Base-by-base conservation (phyloP, 2,888 invertebrate genomes). In the Kuschelorhynchus macadamiae region DNA sequence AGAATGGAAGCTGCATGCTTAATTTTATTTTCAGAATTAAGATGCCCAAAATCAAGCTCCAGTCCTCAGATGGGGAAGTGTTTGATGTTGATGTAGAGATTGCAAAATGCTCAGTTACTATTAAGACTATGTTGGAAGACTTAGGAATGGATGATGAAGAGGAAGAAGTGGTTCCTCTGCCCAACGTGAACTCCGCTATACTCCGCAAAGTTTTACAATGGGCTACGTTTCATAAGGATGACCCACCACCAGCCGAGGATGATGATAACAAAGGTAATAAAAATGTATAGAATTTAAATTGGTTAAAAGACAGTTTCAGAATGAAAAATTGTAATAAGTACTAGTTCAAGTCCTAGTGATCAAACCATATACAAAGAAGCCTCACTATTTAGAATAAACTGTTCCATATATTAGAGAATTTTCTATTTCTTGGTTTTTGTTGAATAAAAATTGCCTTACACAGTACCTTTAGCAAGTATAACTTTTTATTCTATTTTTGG, bases 71-170 rank as follows among this genome's bases (percentile, higher is more conserved):
- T 84, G 95, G 94, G 55, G 97, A 98, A 83, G 91, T 94, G 18
- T 98, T 98, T 81, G 95, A 96, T 74, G 97, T 98, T 0, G 97
- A 98, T 79, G 94, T 96, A 0, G 96, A 98, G 83, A 96, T 98
- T 67, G 98, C 98, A 46, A 96, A 97, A 87, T 97, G 97, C 83
- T 98, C 97, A 0, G 95, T 96, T 12, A 98, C 98, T 0, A 97
- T 99, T 75, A 98, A 97, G 85, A 98, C 97, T 2, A 98, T 99
- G 95, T 88, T 99, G 76, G 98, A 98, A 85, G 94, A 96, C 85
- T 86, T 95, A 68, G 94, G 94, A 11, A 92, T 94, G 91, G 95
- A 95, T 78, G 95, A 93, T 47, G 94, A 96, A 65, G 95, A 95
- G 74, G 97, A 97, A 79, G 97, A 97, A 83, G 91, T 96, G 2